Evolutionary conservation across 2,888 invertebrate species (phyloP).

Genomic region (Linnaemya vulpina): DNA sequence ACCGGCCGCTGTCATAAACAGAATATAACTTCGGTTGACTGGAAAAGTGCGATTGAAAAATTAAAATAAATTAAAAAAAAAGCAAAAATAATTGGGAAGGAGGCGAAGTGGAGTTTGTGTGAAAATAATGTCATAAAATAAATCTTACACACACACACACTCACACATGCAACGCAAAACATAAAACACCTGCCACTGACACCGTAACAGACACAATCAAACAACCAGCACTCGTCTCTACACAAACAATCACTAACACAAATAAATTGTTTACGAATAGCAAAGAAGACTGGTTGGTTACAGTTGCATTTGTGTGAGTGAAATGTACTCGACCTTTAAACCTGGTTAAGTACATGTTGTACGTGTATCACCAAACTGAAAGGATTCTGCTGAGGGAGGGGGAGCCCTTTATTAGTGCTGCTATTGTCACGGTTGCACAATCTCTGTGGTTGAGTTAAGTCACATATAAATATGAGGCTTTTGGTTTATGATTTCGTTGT

Average conservation of each 20-base stretch:
- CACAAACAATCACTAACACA: slow-evolving; percentile 10
- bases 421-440: neutral
- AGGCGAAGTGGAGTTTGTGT: neutral
- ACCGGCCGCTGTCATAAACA: no score
- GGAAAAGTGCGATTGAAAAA: slow-evolving; percentile 35
- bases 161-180: slow-evolving; percentile 1
- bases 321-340: slow-evolving; percentile 49
- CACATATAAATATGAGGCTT: slow-evolving; percentile 29
- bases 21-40: neutral
- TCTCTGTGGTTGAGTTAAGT: slow-evolving; percentile 9
- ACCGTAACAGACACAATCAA: slow-evolving; percentile 1
- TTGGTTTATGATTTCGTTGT: slow-evolving; percentile 12
- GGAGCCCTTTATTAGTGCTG: neutral
- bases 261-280: slow-evolving; percentile 43
- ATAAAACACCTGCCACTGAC: neutral
- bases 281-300: slow-evolving; percentile 33
- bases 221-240: neutral
- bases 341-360: slow-evolving; percentile 32
- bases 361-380: neutral
- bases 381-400: neutral
- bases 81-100: neutral
- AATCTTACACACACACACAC: slow-evolving; percentile 29
- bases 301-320: slow-evolving; percentile 28
- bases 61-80: neutral
- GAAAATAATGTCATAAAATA: slow-evolving; percentile 59